phyloP scores from a whole-genome alignment of 2,888 invertebrate species.

The Sarcophaga variegata region DNA sequence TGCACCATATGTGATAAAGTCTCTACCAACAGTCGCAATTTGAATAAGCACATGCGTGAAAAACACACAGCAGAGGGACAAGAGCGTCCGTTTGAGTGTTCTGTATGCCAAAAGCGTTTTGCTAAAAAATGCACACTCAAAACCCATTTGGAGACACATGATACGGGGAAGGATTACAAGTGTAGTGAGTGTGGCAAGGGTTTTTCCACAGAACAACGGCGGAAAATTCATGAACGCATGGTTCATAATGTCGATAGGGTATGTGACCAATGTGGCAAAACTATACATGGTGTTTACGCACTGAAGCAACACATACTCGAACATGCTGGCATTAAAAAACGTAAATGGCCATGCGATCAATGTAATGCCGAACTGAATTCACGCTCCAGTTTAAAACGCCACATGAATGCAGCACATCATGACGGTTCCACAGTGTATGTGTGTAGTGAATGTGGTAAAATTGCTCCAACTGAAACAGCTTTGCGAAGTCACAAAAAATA shows the following conservation, averaged over 20 bases:
- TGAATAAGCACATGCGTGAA: conserved; percentile 70
- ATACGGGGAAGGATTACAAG: conserved; percentile 68
- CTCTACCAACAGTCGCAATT: conserved; percentile 67
- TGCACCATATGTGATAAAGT: conserved; percentile 70
- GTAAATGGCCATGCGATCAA: conserved; percentile 70
- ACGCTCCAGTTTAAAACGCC: conserved; percentile 70
- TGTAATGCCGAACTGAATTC: conserved; percentile 72
- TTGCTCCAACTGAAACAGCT: conserved; percentile 71
- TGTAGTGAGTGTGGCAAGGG: conserved; percentile 73
- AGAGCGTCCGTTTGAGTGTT: conserved; percentile 68
- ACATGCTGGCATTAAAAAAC: conserved; percentile 69
- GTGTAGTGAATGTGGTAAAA: conserved; percentile 73
- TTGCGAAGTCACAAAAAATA: conserved; percentile 72
- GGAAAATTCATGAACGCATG: conserved; percentile 68
- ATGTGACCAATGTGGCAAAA: conserved; percentile 71
- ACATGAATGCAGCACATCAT: conserved; percentile 71
- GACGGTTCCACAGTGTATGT: conserved; percentile 69
- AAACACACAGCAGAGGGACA: conserved; percentile 61
- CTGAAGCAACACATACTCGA: conserved; percentile 68
- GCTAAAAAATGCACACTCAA: conserved; percentile 66
- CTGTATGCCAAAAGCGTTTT: conserved; percentile 70
- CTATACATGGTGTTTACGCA: conserved; percentile 67
- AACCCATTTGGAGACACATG: conserved; percentile 71
- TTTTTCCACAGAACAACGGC: conserved; percentile 67
- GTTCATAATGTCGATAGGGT: conserved; percentile 68